Base-by-base conservation (phyloP, 2,797 vertebrate genomes). In the Pseudocheirus occidentalis region DNA sequence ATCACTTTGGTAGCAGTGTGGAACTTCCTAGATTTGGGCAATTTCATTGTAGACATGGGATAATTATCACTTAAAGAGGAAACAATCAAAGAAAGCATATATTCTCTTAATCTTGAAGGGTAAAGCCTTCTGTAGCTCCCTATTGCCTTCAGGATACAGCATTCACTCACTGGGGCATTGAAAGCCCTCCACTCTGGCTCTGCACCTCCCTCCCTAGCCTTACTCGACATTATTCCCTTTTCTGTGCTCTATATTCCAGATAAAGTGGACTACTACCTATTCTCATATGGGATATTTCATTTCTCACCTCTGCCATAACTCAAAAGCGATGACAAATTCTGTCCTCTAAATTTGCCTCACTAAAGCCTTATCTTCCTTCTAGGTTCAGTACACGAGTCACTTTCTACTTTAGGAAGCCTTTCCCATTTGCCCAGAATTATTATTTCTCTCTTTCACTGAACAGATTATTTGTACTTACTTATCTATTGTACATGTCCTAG, bases 31-130 rank as follows among this genome's bases (percentile, higher is more conserved):
- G 13, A n/a, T 62, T 62, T 62, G 31, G 31, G 34, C 31, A 16
- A 62, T 62, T 62, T 62, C 13, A 34, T 46, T 93, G 95, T 13
- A 93, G 55, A 93, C 16, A 93, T 66, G 24, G 9, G 66, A 90
- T 91, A 10, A 0, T 6, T 57, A 57, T 95, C 40, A 56, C 93
- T 92, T 21, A 27, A 90, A 96, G 66, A 93, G 90, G 92, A 87
- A 0, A 56, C 13, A 92, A 62, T 53, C 90, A 95, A 96, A 56
- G 96, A 91, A 81, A 58, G 87, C 46, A 10, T 94, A 93, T 81
- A 73, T 0, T 96, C 93, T 91, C 95, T 97, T 81, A 7, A 21
- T 21, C n/a, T 73, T 40, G n/a, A 73, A 73, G n/a, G n/a, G 28
- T 16, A 73, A 73, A 21, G 66, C 2, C n/a, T 40, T 73, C n/a